phyloP scores from a whole-genome alignment of 2,888 invertebrate genomes.

The Mesorhabditis sp. region DNA sequence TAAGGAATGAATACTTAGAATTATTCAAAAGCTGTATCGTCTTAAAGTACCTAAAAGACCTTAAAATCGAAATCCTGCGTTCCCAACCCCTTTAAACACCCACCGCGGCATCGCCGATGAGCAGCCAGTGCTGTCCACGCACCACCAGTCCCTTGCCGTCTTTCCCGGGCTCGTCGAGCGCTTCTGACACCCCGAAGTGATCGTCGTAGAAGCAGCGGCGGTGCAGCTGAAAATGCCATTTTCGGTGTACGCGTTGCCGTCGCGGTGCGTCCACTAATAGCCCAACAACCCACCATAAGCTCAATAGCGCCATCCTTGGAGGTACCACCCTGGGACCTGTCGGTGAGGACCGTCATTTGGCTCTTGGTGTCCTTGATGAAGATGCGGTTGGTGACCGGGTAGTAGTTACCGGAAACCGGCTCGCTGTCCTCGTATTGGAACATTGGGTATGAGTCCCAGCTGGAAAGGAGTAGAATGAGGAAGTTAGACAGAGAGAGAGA shows the following conservation, averaged over 20 bases:
- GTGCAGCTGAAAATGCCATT: conserved; percentile 68
- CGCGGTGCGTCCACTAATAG: background rate
- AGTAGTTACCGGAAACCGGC: conserved; percentile 81
- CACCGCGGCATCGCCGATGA: conserved; percentile 24
- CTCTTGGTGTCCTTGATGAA: conserved; percentile 34
- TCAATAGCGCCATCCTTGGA: conserved; percentile 51
- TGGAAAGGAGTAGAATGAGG: conserved; percentile 20
- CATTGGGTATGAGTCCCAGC: conserved; percentile 67
- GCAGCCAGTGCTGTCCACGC: conserved; percentile 39
- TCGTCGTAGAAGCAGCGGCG: conserved; percentile 81
- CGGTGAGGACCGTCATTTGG: conserved; percentile 60
- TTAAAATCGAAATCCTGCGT: background rate
- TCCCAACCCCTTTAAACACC: background rate
- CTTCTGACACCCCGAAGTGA: conserved; percentile 85
- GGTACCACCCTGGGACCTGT: conserved; percentile 58
- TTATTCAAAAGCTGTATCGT: background rate
- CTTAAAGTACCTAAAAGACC: background rate
- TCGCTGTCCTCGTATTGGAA: conserved; percentile 72
- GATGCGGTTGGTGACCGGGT: conserved; percentile 73
- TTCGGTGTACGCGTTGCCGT: too few relatives aligned
- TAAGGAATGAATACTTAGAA: too few relatives aligned
- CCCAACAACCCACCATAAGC: conserved; percentile 19
- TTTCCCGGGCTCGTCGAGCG: conserved; percentile 74
- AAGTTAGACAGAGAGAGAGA: background rate
- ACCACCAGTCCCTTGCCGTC: conserved; percentile 60